Percentiles rank a stretch among this genome's conserved stretches.
Conservation (phyloP, 1,140 invertebrate species). For the Drosophila elegans region DNA sequence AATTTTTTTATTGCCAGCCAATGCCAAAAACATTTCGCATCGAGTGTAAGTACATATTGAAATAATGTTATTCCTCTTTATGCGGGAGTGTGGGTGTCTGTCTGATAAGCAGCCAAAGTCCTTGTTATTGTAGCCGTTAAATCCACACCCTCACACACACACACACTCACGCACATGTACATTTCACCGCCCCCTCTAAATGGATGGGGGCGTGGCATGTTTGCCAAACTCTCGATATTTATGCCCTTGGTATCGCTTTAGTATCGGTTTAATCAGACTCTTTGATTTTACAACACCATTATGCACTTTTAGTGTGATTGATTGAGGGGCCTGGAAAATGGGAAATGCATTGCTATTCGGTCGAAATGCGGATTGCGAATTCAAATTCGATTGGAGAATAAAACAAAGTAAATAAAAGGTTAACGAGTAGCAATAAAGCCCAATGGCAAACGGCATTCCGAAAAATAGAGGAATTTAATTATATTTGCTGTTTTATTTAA, state of each 20-base stretch:
- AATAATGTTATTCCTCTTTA: slow-evolving; percentile 50
- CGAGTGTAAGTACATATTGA: slow-evolving; percentile 73
- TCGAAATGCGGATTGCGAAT: slow-evolving; percentile 28
- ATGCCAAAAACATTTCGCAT: slow-evolving; percentile 68
- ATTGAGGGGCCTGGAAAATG: slow-evolving; percentile 41
- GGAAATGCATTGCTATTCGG: slow-evolving; percentile 37
- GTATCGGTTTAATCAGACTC: slow-evolving; percentile 65
- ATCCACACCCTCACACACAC: slow-evolving; percentile 37
- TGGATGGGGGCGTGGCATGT: slow-evolving; percentile 46
- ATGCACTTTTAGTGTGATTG: slow-evolving; percentile 75
- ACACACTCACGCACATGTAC: slow-evolving; percentile 24
- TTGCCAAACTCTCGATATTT: slow-evolving; percentile 61
- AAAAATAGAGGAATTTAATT: slow-evolving; percentile 16
- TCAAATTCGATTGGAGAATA: slow-evolving; percentile 31
- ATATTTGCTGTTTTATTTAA: background rate
- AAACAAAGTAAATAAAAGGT: slow-evolving; percentile 38
- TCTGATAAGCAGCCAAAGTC: slow-evolving; percentile 69
- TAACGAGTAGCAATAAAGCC: slow-evolving; percentile 1
- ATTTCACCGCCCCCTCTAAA: slow-evolving; percentile 2
- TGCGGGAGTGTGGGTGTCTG: slow-evolving; percentile 26
- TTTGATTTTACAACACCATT: slow-evolving; percentile 71
- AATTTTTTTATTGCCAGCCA: slow-evolving; percentile 73
- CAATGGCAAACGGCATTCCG: background rate
- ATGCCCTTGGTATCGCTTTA: slow-evolving; percentile 59
- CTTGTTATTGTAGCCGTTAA: slow-evolving; percentile 71